Conservation (phyloP, 2,888 invertebrate genomes). For the Atethmia centrago region DNA sequence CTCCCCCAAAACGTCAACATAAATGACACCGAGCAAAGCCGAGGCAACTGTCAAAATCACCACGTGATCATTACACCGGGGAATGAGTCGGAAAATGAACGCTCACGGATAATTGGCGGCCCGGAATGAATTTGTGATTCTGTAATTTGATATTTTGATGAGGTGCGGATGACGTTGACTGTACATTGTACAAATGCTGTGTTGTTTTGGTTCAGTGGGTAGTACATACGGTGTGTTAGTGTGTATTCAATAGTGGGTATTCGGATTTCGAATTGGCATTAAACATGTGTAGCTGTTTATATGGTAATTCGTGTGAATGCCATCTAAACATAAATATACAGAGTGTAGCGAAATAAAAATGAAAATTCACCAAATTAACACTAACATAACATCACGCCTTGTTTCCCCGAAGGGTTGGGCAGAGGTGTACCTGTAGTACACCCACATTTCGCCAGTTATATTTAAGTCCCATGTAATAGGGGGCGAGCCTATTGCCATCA, state of each 20-base stretch:
- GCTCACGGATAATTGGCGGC: constrained; percentile 88
- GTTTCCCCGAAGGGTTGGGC: too few species aligned
- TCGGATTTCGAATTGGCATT: constrained; percentile 16
- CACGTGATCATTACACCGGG: constrained; percentile 89
- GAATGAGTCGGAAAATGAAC: constrained; percentile 89
- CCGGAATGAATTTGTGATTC: constrained; percentile 87
- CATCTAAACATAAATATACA: not conserved
- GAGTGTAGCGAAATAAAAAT: too few species aligned
- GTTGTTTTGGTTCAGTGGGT: constrained; percentile 58
- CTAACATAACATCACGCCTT: too few species aligned
- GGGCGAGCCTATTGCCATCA: too few species aligned
- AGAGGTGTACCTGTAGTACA: too few species aligned
- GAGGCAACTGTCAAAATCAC: constrained; percentile 88
- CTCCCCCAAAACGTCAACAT: constrained; percentile 60
- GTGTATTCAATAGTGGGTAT: constrained; percentile 13
- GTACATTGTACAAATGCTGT: constrained; percentile 53
- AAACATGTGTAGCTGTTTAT: not conserved
- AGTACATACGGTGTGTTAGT: not conserved
- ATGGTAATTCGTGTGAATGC: not conserved
- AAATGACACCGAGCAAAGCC: constrained; percentile 68
- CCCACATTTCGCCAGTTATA: too few species aligned
- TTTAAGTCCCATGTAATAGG: too few species aligned
- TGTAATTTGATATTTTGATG: constrained; percentile 89
- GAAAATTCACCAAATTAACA: too few species aligned
- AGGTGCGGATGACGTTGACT: constrained; percentile 81